Percentiles rank a stretch among this genome's conserved stretches.
Evolutionary conservation across 2,888 invertebrate genomes (phyloP).

Genomic region (Limulus polyphemus): DNA sequence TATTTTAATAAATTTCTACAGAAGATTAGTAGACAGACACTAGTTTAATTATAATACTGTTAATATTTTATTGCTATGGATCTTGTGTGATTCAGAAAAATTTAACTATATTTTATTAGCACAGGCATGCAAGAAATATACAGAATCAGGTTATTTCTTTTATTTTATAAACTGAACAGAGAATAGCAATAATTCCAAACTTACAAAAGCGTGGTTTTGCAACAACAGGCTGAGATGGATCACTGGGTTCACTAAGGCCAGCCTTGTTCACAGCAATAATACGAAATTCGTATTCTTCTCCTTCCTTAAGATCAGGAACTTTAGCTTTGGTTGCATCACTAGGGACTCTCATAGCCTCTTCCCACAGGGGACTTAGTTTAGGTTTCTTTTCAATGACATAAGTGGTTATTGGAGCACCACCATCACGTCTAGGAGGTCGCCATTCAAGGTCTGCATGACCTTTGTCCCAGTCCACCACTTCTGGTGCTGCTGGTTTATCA

Average conservation of each 20-base stretch:
- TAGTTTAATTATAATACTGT: too few relatives aligned
- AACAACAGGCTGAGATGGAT: conserved; percentile 37
- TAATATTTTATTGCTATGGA: too few relatives aligned
- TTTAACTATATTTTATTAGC: too few relatives aligned
- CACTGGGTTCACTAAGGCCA: conserved; percentile 57
- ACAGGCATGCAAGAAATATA: too few relatives aligned
- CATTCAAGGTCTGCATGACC: conserved; percentile 74
- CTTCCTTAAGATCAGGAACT: conserved; percentile 73
- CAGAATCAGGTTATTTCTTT: too few relatives aligned
- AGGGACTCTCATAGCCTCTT: conserved; percentile 65
- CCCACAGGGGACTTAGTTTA: conserved; percentile 50
- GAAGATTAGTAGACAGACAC: too few relatives aligned
- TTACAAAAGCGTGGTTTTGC: conserved; percentile 37
- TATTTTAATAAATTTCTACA: too few relatives aligned
- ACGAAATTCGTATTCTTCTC: conserved; percentile 87
- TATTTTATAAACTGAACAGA: background rate
- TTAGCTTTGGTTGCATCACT: conserved; percentile 38
- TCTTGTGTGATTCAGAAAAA: too few relatives aligned
- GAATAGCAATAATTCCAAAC: conserved; percentile 3
- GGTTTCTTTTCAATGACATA: conserved; percentile 69
- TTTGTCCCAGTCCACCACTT: conserved; percentile 67
- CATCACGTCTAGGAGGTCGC: conserved; percentile 62
- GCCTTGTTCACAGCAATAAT: conserved; percentile 89
- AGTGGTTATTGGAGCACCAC: conserved; percentile 66
- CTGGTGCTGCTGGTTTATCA: conserved; percentile 83